phyloP scores from a whole-genome alignment of 2,888 invertebrate species.

The Ceramica pisi region DNA sequence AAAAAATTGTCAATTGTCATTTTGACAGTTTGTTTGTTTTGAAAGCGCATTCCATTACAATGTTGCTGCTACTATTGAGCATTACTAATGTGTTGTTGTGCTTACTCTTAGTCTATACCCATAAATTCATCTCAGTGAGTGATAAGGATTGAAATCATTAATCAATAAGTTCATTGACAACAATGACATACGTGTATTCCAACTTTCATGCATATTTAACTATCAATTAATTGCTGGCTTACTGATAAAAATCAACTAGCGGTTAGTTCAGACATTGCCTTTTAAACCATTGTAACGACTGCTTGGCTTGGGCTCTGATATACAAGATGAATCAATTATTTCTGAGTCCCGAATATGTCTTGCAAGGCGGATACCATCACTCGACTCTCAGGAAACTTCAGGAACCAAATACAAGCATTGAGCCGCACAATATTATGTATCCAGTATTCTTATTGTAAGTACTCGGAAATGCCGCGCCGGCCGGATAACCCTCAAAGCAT shows the following conservation, averaged over 20 bases:
- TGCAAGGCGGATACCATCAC: conserved; percentile 97
- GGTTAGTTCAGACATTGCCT: not conserved
- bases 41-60: conserved; percentile 16
- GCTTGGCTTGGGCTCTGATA: conserved; percentile 1
- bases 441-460: conserved; percentile 96
- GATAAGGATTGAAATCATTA: conserved; percentile 17
- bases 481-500: not conserved
- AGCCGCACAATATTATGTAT: conserved; percentile 95
- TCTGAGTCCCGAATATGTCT: conserved; percentile 90
- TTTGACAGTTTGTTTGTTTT: conserved; percentile 21
- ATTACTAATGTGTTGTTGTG: conserved; percentile 12
- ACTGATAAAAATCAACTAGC: conserved; percentile 22
- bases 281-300: not conserved
- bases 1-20: conserved; percentile 9
- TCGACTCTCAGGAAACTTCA: conserved; percentile 96
- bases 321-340: conserved; percentile 80
- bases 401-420: conserved; percentile 93
- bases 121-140: conserved; percentile 33
- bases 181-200: conserved; percentile 32
- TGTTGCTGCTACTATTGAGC: not conserved
- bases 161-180: conserved; percentile 13
- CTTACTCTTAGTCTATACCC: conserved; percentile 9
- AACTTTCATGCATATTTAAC: conserved; percentile 16
- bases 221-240: conserved; percentile 12
- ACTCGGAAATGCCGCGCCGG: not conserved